Percentiles rank a stretch among this genome's conserved stretches.
phyloP scores from a whole-genome alignment of 2,113 vertebrate genomes.

The Melanotaenia duboulayi region DNA sequence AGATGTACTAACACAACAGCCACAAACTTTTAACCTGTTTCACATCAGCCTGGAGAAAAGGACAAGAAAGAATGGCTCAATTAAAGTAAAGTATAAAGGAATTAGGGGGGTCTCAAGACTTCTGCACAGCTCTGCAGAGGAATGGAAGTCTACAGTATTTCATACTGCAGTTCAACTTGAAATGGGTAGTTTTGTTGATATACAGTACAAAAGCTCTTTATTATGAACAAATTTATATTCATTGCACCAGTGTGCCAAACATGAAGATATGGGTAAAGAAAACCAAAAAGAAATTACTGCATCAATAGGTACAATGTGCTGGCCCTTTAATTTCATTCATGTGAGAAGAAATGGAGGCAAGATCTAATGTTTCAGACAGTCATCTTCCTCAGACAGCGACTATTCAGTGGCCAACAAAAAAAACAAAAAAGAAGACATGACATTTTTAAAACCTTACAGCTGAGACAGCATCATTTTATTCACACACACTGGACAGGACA shows the following conservation, averaged over 20 bases:
- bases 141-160: too few relatives aligned
- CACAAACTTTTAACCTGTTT: too few relatives aligned
- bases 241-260: conserved; percentile 12
- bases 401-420: conserved; percentile 2
- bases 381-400: conserved; percentile 33
- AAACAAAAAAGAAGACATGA: background rate
- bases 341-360: conserved; percentile 44
- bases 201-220: background rate
- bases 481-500: conserved; percentile 38
- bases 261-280: conserved; percentile 8
- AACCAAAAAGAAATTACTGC: conserved; percentile 16
- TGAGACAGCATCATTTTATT: conserved; percentile 50
- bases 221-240: conserved; percentile 28
- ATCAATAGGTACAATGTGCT: conserved; percentile 41
- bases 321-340: conserved; percentile 68
- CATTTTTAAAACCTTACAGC: conserved; percentile 35
- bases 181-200: too few relatives aligned
- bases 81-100: too few relatives aligned
- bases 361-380: conserved; percentile 33
- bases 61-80: too few relatives aligned
- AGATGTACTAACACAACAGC: too few relatives aligned
- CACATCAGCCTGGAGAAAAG: too few relatives aligned
- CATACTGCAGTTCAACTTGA: too few relatives aligned
- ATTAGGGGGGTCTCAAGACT: too few relatives aligned
- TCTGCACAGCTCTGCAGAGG: too few relatives aligned